Evolutionary conservation across 2,113 vertebrate genomes (phyloP), one percentile per base, ranked within the genome.

Genomic region (Sorex fumeus): DNA sequence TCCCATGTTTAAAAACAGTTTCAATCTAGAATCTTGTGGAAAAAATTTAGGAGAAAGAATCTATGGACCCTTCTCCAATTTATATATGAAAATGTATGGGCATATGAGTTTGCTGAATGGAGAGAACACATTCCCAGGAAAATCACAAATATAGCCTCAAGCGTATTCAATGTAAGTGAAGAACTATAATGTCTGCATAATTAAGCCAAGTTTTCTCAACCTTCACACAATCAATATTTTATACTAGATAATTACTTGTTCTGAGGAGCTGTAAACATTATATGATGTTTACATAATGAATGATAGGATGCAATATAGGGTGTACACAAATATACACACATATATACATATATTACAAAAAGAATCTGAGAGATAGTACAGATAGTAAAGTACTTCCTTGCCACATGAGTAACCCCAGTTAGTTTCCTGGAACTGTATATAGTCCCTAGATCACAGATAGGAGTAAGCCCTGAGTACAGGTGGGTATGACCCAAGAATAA

Each of bases 1-100:
- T 91, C 95, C 84, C 86, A 21, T 57, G 15, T 93, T 28, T 28
- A 62, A 67, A 94, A 76, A 79, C 45, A 80, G 11, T 90, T 45
- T 87, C 77, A 47, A 78, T 27, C 32, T 91, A 72, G 67, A 88
- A n/a, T 85, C 6, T 66, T 53, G 2, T 45, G 23, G 67, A 71
- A 57, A 4, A 45, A 36, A 60, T 62, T 88, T 83, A 70, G 60
- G 21, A 82, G 28, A n/a, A 8, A 74, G 4, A n/a, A 87, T 84
- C 9, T 30, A 21, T 25, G n/a, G 13, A 32, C 36, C 67, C 27
- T 75, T 15, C 32, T 40, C 30, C 40, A 9, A 69, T 64, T 88
- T 91, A 74, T 66, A 57, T 12, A 32, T 45, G 60, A 69, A 87
- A 82, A 81, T 53, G 1, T 79, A 25, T 71, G 10, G 25, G 18